Evolutionary conservation across 2,113 vertebrate species (phyloP).

Genomic region (Hydrolagus affinis): DNA sequence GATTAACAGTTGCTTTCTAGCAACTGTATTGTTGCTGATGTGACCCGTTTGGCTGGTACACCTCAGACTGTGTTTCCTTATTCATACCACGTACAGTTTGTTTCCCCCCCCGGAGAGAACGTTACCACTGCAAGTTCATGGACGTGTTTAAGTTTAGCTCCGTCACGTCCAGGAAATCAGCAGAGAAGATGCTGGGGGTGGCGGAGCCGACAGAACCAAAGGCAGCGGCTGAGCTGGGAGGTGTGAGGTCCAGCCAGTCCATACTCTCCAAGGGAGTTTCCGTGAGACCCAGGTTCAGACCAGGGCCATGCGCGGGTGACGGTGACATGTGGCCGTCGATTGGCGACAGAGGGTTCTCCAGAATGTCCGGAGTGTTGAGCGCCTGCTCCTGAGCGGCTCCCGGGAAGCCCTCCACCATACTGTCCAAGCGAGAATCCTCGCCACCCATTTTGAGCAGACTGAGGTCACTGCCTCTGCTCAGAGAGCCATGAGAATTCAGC

Average conservation of each 20-base stretch:
- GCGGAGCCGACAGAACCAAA: constrained; percentile 64
- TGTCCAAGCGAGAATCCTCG: constrained; percentile 69
- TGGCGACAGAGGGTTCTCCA: constrained; percentile 75
- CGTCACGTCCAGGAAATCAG: constrained; percentile 86
- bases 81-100: background rate
- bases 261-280: constrained; percentile 93
- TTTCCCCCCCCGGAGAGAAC: background rate
- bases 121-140: constrained; percentile 76
- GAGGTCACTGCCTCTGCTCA: constrained; percentile 64
- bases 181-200: constrained; percentile 84
- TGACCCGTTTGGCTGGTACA: constrained; percentile 3
- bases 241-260: constrained; percentile 94
- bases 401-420: constrained; percentile 64
- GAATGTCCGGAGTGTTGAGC: constrained; percentile 69
- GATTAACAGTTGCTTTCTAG: background rate
- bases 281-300: constrained; percentile 77
- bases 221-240: constrained; percentile 70
- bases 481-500: constrained; percentile 64
- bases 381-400: constrained; percentile 68
- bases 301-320: constrained; percentile 63
- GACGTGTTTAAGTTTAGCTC: constrained; percentile 88
- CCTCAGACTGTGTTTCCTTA: background rate
- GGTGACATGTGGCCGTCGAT: constrained; percentile 67
- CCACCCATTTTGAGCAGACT: constrained; percentile 67
- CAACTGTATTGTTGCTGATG: constrained; percentile 8